Conservation (phyloP, 2,113 vertebrate species). For the Natator depressus region DNA sequence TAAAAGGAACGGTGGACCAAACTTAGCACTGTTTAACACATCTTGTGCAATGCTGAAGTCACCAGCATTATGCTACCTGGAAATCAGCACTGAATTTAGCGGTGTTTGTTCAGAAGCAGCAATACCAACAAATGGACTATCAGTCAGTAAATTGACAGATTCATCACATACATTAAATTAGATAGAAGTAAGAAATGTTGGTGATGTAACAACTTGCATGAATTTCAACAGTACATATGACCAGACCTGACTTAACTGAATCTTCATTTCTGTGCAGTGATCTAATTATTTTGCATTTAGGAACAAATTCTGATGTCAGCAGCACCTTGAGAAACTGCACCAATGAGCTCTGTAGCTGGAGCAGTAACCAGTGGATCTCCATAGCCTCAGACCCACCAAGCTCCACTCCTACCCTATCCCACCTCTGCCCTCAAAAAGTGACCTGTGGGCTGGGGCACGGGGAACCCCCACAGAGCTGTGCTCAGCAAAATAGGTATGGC, state of each 20-base stretch:
- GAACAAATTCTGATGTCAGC: no score
- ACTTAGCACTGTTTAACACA: neutral
- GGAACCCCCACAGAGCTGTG: neutral
- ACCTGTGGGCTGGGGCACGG: neutral
- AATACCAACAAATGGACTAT: neutral
- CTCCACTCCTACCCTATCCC: neutral
- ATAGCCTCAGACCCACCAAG: neutral
- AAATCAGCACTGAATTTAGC: neutral
- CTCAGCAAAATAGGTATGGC: neutral
- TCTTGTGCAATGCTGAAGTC: neutral
- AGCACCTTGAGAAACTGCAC: neutral
- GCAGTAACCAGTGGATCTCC: neutral
- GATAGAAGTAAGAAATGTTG: neutral
- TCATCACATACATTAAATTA: neutral
- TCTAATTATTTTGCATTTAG: neutral
- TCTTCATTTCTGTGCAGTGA: neutral
- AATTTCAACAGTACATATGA: neutral
- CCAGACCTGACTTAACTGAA: neutral
- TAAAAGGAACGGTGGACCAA: neutral
- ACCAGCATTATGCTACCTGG: neutral
- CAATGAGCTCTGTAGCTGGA: neutral
- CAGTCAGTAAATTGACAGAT: neutral
- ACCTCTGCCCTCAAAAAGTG: neutral
- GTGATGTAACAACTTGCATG: neutral
- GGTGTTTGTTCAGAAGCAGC: neutral